Conservation (phyloP, 53 echinoderm and acorn worm species). For the Astropecten irregularis region DNA sequence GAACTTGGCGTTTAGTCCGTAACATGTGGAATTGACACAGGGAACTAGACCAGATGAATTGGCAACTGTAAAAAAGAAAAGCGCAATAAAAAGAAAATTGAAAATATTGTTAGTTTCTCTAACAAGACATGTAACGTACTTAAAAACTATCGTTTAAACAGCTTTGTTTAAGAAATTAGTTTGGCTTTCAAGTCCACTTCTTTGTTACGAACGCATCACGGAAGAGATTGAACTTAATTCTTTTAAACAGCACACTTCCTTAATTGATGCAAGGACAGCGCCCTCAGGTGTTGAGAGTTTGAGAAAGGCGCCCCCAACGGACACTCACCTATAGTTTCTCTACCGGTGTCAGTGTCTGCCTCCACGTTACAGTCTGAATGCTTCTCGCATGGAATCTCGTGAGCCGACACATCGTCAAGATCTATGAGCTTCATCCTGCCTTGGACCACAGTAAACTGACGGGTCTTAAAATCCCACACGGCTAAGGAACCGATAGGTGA, state of each 20-base stretch:
- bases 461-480: constrained; percentile 81
- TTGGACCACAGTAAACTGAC: constrained; percentile 63
- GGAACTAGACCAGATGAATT: constrained; percentile 33
- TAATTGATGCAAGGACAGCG: no score
- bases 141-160: neutral
- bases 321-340: constrained; percentile 19
- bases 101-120: neutral
- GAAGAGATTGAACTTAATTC: no score
- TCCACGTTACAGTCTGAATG: constrained; percentile 67
- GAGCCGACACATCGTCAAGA: constrained; percentile 72
- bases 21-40: constrained; percentile 70
- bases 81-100: no score
- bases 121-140: neutral
- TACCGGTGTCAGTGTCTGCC: constrained; percentile 15
- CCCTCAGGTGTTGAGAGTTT: no score
- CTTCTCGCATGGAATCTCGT: constrained; percentile 59
- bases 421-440: constrained; percentile 52
- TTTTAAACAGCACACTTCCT: no score
- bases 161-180: neutral
- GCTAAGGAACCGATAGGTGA: constrained; percentile 85
- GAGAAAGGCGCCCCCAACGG: no score
- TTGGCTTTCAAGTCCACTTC: no score
- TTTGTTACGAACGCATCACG: no score
- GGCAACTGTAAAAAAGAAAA: constrained; percentile 8
- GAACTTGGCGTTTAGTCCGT: constrained; percentile 70